Evolutionary conservation across 1,140 invertebrate species (phyloP).

Genomic region (Drosophila pandora): DNA sequence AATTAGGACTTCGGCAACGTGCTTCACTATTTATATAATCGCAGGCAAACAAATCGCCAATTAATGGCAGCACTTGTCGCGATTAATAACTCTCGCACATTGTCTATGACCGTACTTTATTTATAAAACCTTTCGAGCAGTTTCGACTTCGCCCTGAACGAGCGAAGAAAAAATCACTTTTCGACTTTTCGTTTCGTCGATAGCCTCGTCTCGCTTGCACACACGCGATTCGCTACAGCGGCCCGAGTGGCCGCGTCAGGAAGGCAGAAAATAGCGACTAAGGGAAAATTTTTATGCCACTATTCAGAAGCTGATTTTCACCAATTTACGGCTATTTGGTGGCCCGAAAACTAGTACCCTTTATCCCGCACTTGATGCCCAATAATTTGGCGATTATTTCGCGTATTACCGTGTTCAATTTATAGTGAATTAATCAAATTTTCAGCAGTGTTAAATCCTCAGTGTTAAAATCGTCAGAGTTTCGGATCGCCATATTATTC

Average conservation of each 20-base stretch:
- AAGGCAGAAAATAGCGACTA: slow-evolving; percentile 63
- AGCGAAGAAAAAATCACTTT: slow-evolving; percentile 78
- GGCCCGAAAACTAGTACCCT: slow-evolving; percentile 38
- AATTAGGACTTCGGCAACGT: slow-evolving; percentile 64
- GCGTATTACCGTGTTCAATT: slow-evolving; percentile 72
- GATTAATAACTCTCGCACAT: slow-evolving; percentile 34
- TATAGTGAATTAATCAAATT: slow-evolving; percentile 67
- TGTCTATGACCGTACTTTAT: slow-evolving; percentile 57
- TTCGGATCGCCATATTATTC: slow-evolving; percentile 79
- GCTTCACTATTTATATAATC: slow-evolving; percentile 76
- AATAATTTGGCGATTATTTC: slow-evolving; percentile 53
- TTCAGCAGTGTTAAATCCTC: slow-evolving; percentile 75
- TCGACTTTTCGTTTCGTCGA: slow-evolving; percentile 59
- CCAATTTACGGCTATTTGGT: slow-evolving; percentile 15
- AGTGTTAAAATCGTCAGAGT: slow-evolving; percentile 64
- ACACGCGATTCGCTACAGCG: slow-evolving; percentile 19
- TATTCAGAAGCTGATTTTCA: slow-evolving; percentile 56
- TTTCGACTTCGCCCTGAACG: slow-evolving; percentile 81
- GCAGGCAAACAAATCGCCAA: slow-evolving; percentile 28
- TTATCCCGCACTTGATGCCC: slow-evolving; percentile 8
- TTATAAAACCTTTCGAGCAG: slow-evolving; percentile 76
- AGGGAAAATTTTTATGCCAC: slow-evolving; percentile 71
- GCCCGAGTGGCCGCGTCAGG: slow-evolving; percentile 25
- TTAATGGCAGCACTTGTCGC: slow-evolving; percentile 26
- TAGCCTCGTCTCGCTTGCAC: slow-evolving; percentile 45